Evolutionary conservation across 2,888 invertebrate species (phyloP), one percentile per base, ranked within the genome.

Genomic region (Ormyrus nitidulus): DNA sequence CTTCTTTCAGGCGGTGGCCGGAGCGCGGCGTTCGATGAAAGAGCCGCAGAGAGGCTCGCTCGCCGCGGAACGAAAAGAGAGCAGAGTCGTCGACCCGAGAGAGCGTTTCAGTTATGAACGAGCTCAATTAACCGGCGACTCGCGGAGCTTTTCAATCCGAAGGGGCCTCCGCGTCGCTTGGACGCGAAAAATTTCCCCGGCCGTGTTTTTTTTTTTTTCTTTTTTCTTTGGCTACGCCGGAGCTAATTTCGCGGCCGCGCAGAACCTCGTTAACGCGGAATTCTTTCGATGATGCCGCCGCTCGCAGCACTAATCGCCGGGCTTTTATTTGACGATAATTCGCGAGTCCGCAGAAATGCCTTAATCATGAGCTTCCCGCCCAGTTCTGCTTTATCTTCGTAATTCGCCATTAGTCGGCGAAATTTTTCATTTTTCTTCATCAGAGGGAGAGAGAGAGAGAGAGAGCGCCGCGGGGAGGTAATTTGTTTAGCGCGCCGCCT

Each of bases 311-410:
- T 85, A 85, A 84, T 84, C 81, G 85, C 78, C 77, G 61, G 77
- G 79, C 77, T 86, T 68, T 85, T 85, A 84, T 86, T 84, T 83
- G 74, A 82, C 83, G 82, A 86, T 87, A 87, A 88, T 86, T 87
- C 86, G 83, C 83, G 79, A 80, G 80, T 81, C 82, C 81, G 73
- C 84, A 84, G 83, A 85, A 85, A 86, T 84, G 83, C 81, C 84
- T 86, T 88, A 86, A 87, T 86, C 85, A 83, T 78, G 81, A 77
- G 75, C 61, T 72, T 51, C 61, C 46, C n/a, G 13, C 9, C 54
- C 62, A 6, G 19, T 48, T 13, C 44, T 76, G 11, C 74, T 75
- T 75, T 68, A 66, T 72, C 62, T 56, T 68, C 68, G 62, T 64
- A 66, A 80, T 80, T 75, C 66, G 76, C 76, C 62, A 77, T 77